Evolutionary conservation across 2,888 invertebrate species (phyloP), one percentile per base, ranked within the genome.

Genomic region (Tridacna crocea): DNA sequence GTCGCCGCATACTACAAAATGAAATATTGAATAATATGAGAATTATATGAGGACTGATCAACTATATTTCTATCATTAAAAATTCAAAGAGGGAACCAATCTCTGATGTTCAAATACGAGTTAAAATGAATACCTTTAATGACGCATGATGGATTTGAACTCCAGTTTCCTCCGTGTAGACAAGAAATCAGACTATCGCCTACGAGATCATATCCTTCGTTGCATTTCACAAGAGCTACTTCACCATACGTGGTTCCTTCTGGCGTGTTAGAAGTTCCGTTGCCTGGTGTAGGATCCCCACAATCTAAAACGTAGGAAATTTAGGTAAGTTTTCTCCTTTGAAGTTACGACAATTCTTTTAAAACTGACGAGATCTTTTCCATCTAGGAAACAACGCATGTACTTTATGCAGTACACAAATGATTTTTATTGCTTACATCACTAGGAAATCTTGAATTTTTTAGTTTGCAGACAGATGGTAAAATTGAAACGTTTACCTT

Each of bases 1-100:
- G 68, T 75, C 72, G 13, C 75, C 75, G 48, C 82, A 82, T 47
- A 78, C 82, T 82, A 24, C 22, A 24, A 73, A 26, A 58, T 12
- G 26, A 13, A 73, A 22, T 27, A 63, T 63, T 24, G 17, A 1
- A 55, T 19, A 17, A 55, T 55, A 19, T 55, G 55, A 19, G 17
- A 55, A 17, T n/a, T 6, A 55, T 55, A 6, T 55, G n/a, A 55
- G 36, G 36, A 36, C 8, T 36, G 8, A 36, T 36, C 36, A 8
- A 36, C 8, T 36, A 36, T 36, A 36, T 8, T 36, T 36, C 36
- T 36, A 4, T 36, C 36, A 36, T 36, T 36, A 36, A 36, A 36
- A 36, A 36, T 4, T 4, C 8, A 2, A 36, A 36, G 36, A 36
- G 36, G 36, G 36, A 36, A 36, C 2, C 36, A 36, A 36, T 36